Conservation (phyloP, 2,113 vertebrate species). For the Megalops atlanticus region DNA sequence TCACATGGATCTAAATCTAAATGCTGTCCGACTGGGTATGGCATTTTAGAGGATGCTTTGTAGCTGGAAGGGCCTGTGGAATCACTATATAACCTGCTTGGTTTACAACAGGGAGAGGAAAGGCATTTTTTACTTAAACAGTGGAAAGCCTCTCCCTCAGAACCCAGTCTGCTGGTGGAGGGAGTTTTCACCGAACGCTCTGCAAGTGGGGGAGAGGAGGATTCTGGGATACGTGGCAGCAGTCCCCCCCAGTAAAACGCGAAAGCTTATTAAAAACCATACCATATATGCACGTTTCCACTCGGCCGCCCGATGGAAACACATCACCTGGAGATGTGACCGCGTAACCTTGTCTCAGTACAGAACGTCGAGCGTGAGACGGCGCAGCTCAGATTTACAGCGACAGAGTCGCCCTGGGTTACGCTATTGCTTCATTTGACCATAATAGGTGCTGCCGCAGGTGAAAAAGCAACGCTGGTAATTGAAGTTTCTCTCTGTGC, state of each 20-base stretch:
- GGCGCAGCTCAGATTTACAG: conserved; percentile 65
- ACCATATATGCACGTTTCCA: conserved; percentile 75
- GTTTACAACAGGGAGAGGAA: conserved; percentile 24
- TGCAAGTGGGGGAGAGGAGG: conserved; percentile 38
- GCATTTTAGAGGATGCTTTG: conserved; percentile 27
- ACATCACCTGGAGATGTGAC: conserved; percentile 69
- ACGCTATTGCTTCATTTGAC: conserved; percentile 61
- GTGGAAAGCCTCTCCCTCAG: not conserved
- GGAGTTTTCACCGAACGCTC: not conserved
- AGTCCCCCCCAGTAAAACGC: conserved; percentile 51
- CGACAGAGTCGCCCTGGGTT: conserved; percentile 53
- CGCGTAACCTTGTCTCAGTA: conserved; percentile 64
- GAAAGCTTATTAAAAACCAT: conserved; percentile 62
- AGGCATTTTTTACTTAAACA: conserved; percentile 22
- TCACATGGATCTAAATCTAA: conserved; percentile 42
- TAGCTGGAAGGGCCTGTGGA: not conserved
- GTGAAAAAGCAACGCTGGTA: conserved; percentile 65
- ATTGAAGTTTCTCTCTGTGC: conserved; percentile 67
- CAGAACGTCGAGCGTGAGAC: conserved; percentile 61
- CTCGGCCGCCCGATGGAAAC: conserved; percentile 65
- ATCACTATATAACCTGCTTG: conserved; percentile 23
- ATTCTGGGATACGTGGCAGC: conserved; percentile 42
- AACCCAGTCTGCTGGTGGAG: not conserved
- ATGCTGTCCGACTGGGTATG: conserved; percentile 32
- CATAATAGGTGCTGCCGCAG: conserved; percentile 70